These are phyloP conservation scores for Norana najaformis DNA, from an alignment of 2,888 invertebrate genomes.

Conservation along the genomic window DNA sequence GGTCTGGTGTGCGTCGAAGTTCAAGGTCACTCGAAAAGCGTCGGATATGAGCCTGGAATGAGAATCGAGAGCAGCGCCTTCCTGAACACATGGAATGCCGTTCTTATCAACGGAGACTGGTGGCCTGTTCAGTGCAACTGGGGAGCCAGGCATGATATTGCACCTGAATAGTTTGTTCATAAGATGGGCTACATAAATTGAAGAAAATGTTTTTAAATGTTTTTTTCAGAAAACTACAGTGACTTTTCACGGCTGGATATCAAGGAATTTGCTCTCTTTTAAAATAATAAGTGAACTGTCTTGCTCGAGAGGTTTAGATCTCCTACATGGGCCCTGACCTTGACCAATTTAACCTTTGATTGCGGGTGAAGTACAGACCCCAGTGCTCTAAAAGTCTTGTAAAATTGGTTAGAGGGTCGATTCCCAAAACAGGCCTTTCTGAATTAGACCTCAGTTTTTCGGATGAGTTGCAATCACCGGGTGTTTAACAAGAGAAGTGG, in stretches of 20 bases:
- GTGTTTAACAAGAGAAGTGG: slow-evolving; percentile 63
- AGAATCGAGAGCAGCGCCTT: slow-evolving; percentile 59
- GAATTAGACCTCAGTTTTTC: not conserved
- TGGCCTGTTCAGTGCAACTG: slow-evolving; percentile 63
- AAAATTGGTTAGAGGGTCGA: not conserved
- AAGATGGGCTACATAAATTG: not conserved
- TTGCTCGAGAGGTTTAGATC: no score
- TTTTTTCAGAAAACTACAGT: no score
- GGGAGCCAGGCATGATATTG: slow-evolving; percentile 58
- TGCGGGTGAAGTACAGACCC: no score
- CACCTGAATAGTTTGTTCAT: not conserved
- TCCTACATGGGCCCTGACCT: no score
- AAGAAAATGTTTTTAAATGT: no score
- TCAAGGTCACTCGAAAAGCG: slow-evolving; percentile 63
- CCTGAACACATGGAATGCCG: slow-evolving; percentile 63
- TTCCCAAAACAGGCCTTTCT: not conserved
- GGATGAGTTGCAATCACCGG: slow-evolving; percentile 56
- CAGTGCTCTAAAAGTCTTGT: not conserved
- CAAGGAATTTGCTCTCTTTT: no score
- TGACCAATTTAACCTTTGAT: no score
- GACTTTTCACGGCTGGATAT: no score
- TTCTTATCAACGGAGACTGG: slow-evolving; percentile 62
- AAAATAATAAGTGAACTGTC: no score
- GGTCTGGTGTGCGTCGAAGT: slow-evolving; percentile 61
- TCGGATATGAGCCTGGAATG: slow-evolving; percentile 64